These are phyloP conservation scores for Aporophyla nigra DNA, from an alignment of 2,888 invertebrate genomes.

Conservation along the genomic window DNA sequence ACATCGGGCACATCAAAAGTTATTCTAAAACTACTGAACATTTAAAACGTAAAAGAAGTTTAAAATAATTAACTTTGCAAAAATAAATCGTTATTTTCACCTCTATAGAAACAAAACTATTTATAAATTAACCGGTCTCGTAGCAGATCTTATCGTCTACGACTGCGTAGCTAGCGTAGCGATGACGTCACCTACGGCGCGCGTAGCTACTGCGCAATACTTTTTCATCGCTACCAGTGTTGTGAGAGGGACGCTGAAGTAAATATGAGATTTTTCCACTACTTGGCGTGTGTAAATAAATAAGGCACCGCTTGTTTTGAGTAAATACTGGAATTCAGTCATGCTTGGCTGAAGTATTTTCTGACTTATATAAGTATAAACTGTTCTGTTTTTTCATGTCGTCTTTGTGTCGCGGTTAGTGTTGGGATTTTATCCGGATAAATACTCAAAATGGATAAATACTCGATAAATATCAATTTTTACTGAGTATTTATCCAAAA, in stretches of 20 bases:
- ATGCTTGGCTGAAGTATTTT: neutral
- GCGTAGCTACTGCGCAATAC: conserved; percentile 29
- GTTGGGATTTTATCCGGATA: no score
- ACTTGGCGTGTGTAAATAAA: conserved; percentile 24
- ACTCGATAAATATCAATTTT: no score
- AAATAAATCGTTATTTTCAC: neutral
- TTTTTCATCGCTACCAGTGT: conserved; percentile 12
- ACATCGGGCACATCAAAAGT: no score
- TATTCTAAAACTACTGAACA: no score
- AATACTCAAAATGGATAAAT: no score
- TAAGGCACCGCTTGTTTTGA: neutral
- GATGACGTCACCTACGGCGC: conserved; percentile 30
- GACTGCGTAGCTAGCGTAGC: conserved; percentile 29
- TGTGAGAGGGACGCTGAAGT: conserved; percentile 1
- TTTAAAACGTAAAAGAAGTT: neutral
- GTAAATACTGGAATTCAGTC: conserved; percentile 10
- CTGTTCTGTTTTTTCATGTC: no score
- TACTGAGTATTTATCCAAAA: no score
- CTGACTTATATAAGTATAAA: neutral
- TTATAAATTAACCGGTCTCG: neutral
- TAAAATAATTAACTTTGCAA: no score
- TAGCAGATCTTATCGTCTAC: conserved; percentile 29
- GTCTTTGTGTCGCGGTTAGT: neutral
- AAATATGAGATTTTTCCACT: conserved; percentile 28
- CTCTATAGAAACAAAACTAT: neutral